Evolutionary conservation across 2,797 vertebrate genomes (phyloP).

Genomic region (Pogonophryne albipinna): DNA sequence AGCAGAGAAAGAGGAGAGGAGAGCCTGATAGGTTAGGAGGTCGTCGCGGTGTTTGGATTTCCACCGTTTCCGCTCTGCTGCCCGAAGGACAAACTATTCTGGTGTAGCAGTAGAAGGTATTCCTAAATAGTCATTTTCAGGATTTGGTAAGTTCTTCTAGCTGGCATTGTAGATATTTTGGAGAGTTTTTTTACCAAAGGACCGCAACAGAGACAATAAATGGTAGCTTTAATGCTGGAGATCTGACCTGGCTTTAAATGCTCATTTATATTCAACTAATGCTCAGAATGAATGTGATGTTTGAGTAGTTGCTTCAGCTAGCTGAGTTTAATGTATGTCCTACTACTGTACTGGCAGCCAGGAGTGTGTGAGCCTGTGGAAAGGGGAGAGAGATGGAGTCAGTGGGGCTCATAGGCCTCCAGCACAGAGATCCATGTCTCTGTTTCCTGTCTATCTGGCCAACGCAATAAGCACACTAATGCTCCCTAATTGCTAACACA

Average conservation of each 20-base stretch:
- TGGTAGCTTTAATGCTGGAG: neutral
- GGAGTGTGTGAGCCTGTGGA: slow-evolving; percentile 1
- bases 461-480: slow-evolving; percentile 56
- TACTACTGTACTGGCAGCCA: slow-evolving; percentile 21
- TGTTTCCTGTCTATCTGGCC: slow-evolving; percentile 49
- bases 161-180: too few relatives aligned
- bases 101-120: too few relatives aligned
- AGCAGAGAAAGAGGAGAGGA: too few relatives aligned
- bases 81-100: too few relatives aligned
- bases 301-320: neutral
- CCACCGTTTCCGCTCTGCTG: too few relatives aligned
- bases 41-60: too few relatives aligned
- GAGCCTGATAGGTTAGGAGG: too few relatives aligned
- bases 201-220: neutral
- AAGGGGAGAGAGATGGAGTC: slow-evolving; percentile 11
- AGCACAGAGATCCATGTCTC: slow-evolving; percentile 43
- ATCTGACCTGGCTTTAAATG: neutral
- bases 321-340: slow-evolving; percentile 7
- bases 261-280: neutral
- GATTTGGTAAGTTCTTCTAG: neutral
- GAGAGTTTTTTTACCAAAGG: neutral
- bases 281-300: neutral
- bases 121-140: neutral
- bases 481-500: slow-evolving; percentile 60
- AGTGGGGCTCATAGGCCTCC: slow-evolving; percentile 3